A percentile compares a stretch with the other conserved stretches of the same genome.
Conservation (phyloP, 2,888 invertebrate genomes). For the Pheosia gnoma region DNA sequence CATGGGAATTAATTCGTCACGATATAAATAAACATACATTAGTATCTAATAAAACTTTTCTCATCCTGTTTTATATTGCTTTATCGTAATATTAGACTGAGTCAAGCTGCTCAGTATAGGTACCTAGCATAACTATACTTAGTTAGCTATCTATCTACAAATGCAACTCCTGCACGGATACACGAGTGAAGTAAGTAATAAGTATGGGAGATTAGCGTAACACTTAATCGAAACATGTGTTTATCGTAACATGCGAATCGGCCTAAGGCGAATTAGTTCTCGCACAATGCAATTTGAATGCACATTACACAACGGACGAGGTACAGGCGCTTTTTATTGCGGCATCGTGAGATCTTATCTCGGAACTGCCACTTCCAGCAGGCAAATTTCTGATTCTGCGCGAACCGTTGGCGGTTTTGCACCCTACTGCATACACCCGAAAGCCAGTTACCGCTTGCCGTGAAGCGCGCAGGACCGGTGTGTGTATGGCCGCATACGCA, state of each 20-base stretch:
- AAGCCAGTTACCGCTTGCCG: conserved; percentile 55
- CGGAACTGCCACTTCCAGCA: conserved; percentile 83
- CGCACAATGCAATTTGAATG: conserved; percentile 85
- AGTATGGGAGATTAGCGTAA: conserved; percentile 65
- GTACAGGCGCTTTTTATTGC: conserved; percentile 83
- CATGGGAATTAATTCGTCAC: conserved; percentile 12
- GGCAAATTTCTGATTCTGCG: conserved; percentile 80
- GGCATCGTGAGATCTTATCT: conserved; percentile 84
- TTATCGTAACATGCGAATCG: conserved; percentile 82
- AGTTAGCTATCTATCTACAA: conserved; percentile 28
- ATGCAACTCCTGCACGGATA: conserved; percentile 46
- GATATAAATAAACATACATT: conserved; percentile 9
- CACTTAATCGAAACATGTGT: conserved; percentile 81
- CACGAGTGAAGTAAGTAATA: conserved; percentile 56
- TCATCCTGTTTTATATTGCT: no score
- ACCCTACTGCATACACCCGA: conserved; percentile 61
- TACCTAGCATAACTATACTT: not conserved
- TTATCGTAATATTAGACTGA: no score
- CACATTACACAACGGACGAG: conserved; percentile 84
- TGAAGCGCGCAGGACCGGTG: conserved; percentile 49
- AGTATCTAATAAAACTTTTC: no score
- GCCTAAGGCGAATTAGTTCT: conserved; percentile 84
- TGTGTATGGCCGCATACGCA: conserved; percentile 66
- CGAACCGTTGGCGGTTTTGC: conserved; percentile 53
- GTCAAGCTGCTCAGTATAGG: no score